Evolutionary conservation across 1,140 invertebrate species (phyloP).

Genomic region (Nephila pilipes): DNA sequence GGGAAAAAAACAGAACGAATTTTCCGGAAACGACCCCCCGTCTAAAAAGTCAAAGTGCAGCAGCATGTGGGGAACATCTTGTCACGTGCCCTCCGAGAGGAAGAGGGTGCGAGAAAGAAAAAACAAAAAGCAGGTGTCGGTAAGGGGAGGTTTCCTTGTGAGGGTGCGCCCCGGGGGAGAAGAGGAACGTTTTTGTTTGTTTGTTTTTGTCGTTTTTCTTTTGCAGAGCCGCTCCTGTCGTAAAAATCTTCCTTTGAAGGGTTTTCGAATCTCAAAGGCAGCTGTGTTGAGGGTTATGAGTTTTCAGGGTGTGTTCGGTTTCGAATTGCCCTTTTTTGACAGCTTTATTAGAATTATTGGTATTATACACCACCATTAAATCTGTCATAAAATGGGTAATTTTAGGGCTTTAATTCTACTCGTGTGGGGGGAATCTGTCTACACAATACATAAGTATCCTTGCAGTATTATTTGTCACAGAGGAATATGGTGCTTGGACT

Average conservation of each 20-base stretch:
- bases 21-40: conserved; percentile 27
- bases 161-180: neutral
- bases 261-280: neutral
- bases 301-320: neutral
- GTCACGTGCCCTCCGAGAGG: conserved; percentile 46
- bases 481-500: neutral
- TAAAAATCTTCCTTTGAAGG: neutral
- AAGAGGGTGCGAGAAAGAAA: conserved; percentile 16
- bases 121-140: neutral
- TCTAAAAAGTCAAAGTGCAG: neutral
- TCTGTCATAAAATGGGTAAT: too few relatives aligned
- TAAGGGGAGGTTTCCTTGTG: neutral
- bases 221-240: conserved; percentile 7
- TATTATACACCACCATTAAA: too few relatives aligned
- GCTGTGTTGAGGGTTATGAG: neutral
- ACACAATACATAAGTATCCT: neutral
- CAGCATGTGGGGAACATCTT: conserved; percentile 34
- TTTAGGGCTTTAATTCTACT: too few relatives aligned
- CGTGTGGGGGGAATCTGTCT: neutral
- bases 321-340: neutral
- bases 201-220: neutral
- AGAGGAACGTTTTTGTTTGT: neutral
- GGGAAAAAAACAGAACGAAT: neutral
- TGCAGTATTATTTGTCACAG: neutral
- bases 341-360: neutral